Base-by-base conservation (phyloP, 1,140 invertebrate species). In the Drosophila kanapiae region DNA sequence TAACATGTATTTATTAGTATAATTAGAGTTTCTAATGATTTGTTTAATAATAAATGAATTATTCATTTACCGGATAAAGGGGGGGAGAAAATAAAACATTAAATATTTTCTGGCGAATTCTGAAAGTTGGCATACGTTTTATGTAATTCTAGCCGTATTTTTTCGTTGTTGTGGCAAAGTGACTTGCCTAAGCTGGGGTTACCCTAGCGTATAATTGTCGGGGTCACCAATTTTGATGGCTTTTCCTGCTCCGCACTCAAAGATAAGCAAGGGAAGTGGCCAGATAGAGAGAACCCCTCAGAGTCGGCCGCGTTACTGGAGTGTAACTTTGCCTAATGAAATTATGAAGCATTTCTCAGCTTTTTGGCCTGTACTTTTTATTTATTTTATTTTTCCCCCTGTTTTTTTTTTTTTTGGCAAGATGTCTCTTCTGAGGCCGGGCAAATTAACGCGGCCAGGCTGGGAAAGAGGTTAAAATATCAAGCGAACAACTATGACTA, bases 301-400 rank as follows among this genome's bases (percentile, higher is more conserved):
- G 54, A 78, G 33, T 68, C 42, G 27, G 33, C 45, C 56, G 62
- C 74, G 74, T 77, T 78, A 79, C 77, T 80, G 42, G 68, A 80
- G 68, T 80, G 77, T 80, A 80, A 80, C 77, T 67, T 64, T 56
- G 53, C 57, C 56, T 80, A 80, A 80, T 79, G 61, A 80, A 80
- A 80, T 80, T 80, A 80, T 80, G 76, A 67, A 57, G 68, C 77
- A 67, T 53, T 78, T 72, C 53, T 40, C 57, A 58, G 53, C 54
- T 56, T 63, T 68, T 23, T 59, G 62, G 65, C 31, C 37, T 56
- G 51, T 68, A 42, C 37, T 33, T 43, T 49, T 18, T 61, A 33
- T 33, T 74, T 69, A 29, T 60, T 71, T 45, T 29, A 10, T 40
- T 51, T 64, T 43, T 51, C 58, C 49, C 49, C 29, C 49, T 16